A percentile compares a stretch with the other conserved stretches of the same genome.
phyloP scores from a whole-genome alignment of 2,888 invertebrate species.

The Proisotoma minuta region DNA sequence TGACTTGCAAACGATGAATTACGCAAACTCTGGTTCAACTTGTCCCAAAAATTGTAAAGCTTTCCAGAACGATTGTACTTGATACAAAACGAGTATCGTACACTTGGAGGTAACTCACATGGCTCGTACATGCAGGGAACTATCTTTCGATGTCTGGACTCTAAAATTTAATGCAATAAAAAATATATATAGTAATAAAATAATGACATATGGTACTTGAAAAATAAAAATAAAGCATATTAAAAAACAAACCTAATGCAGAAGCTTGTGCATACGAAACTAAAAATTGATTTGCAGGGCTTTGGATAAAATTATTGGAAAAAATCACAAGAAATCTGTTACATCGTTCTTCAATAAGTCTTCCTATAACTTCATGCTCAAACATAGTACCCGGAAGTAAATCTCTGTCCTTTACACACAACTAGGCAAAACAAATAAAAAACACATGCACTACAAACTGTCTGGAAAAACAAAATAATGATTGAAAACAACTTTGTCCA shows the following conservation, averaged over 20 bases:
- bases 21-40: constrained; percentile 56
- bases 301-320: constrained; percentile 69
- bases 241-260: constrained; percentile 63
- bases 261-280: constrained; percentile 73
- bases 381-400: constrained; percentile 66
- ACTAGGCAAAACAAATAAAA: constrained; percentile 51
- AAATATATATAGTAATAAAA: neutral
- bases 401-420: constrained; percentile 71
- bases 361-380: constrained; percentile 67
- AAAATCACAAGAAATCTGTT: constrained; percentile 71
- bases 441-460: neutral
- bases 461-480: neutral
- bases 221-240: neutral
- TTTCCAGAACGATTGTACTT: constrained; percentile 57
- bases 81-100: constrained; percentile 63
- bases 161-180: constrained; percentile 47
- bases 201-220: neutral
- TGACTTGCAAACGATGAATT: neutral
- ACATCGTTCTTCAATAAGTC: constrained; percentile 71
- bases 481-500: neutral
- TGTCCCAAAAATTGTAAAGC: constrained; percentile 68
- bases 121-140: constrained; percentile 66
- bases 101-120: constrained; percentile 62
- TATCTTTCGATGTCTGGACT: constrained; percentile 60
- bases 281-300: constrained; percentile 71